phyloP scores from a whole-genome alignment of 2,888 invertebrate genomes.

The Suillia variegata region DNA sequence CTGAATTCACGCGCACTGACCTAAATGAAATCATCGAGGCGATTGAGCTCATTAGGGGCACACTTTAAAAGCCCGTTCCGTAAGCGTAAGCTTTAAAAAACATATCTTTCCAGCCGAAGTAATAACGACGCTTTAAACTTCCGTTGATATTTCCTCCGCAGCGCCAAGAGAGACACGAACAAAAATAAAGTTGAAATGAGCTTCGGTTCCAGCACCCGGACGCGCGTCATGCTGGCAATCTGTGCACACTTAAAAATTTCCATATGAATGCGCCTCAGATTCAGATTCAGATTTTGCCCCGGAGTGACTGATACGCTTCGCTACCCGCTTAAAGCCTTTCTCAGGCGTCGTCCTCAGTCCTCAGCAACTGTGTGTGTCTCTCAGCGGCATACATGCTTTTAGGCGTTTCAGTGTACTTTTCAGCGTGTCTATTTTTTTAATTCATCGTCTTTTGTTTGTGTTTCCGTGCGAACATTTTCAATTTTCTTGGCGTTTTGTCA shows the following conservation, averaged over 20 bases:
- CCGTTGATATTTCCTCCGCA: not conserved
- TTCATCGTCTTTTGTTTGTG: too few species aligned
- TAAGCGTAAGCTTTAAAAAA: too few species aligned
- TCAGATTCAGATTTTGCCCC: not conserved
- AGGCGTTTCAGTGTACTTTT: not conserved
- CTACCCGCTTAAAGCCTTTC: not conserved
- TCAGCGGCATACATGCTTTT: not conserved
- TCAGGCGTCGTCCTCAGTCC: not conserved
- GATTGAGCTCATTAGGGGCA: too few species aligned
- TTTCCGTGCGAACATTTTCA: not conserved
- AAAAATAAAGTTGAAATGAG: not conserved
- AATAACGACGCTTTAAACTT: not conserved
- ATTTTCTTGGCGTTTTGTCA: too few species aligned
- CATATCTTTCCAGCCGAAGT: too few species aligned
- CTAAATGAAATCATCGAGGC: too few species aligned
- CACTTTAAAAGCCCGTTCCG: too few species aligned
- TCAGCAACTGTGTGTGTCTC: not conserved
- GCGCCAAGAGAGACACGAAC: too few species aligned
- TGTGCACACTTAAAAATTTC: conserved; percentile 8
- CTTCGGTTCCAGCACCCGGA: too few species aligned
- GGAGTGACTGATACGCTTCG: not conserved
- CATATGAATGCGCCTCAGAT: conserved; percentile 1
- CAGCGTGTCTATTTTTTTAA: too few species aligned
- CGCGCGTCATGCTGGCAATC: conserved; percentile 1
- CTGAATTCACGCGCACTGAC: too few species aligned